A percentile compares a stretch with the other conserved stretches of the same genome.
phyloP scores from a whole-genome alignment of 2,797 vertebrate genomes.

The Melanotaenia boesemani region DNA sequence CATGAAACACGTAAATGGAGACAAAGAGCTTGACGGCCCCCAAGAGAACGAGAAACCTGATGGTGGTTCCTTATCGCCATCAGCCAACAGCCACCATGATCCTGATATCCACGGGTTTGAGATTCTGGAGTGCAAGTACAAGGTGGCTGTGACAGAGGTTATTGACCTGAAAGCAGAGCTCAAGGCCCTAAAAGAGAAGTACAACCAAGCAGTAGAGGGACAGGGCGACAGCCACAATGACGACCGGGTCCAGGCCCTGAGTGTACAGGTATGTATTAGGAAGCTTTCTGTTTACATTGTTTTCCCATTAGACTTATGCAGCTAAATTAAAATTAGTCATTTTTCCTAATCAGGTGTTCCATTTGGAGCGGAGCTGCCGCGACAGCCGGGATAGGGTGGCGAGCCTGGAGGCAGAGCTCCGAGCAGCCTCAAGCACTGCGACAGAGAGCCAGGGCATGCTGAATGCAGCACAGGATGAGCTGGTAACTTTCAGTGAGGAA shows the following conservation, averaged over 20 bases:
- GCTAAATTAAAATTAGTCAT: neutral
- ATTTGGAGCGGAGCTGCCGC: conserved; percentile 87
- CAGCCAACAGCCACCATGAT: conserved; percentile 84
- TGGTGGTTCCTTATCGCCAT: conserved; percentile 79
- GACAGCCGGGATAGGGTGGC: conserved; percentile 88
- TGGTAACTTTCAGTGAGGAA: conserved; percentile 98
- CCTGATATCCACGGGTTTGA: conserved; percentile 92
- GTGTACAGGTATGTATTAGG: conserved; percentile 84
- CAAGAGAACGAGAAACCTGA: conserved; percentile 87
- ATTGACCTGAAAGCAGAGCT: conserved; percentile 98
- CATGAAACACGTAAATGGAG: conserved; percentile 87
- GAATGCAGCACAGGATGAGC: conserved; percentile 94
- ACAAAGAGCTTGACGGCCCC: conserved; percentile 88
- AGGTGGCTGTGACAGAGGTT: conserved; percentile 96
- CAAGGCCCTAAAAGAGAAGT: conserved; percentile 96
- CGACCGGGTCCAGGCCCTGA: conserved; percentile 85
- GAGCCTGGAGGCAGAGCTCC: conserved; percentile 91
- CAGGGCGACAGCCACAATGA: conserved; percentile 89
- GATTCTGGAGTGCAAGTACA: conserved; percentile 96
- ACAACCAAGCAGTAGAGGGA: conserved; percentile 92
- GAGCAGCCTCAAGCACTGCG: conserved; percentile 84
- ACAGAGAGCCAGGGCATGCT: conserved; percentile 93
- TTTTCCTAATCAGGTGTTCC: conserved; percentile 79
- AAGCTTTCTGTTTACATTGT: neutral
- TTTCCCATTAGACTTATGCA: too few species aligned